Conservation (phyloP, 2,113 vertebrate species). For the Crypturellus undulatus region DNA sequence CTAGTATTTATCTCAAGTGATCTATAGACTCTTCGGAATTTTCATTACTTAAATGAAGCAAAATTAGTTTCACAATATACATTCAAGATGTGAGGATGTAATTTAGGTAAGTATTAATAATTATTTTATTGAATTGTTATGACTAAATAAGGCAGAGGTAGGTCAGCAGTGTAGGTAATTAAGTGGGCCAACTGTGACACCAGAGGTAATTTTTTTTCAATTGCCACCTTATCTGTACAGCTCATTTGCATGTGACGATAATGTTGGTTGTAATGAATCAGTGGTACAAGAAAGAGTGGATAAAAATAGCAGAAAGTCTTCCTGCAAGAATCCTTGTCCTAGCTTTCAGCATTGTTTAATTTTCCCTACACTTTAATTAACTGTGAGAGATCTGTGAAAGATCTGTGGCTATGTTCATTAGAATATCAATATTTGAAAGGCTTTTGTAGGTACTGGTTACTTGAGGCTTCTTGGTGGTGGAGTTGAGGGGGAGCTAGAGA, state of each 20-base stretch:
- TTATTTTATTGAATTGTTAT: constrained; percentile 60
- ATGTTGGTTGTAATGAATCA: constrained; percentile 48
- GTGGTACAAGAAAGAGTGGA: not conserved
- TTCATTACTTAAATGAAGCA: constrained; percentile 44
- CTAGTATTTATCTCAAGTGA: constrained; percentile 52
- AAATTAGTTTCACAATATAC: constrained; percentile 53
- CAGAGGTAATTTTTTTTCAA: constrained; percentile 58
- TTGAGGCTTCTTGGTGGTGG: not conserved
- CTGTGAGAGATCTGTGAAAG: not conserved
- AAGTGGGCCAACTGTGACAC: constrained; percentile 37
- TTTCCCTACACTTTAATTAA: constrained; percentile 23
- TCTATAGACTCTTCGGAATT: constrained; percentile 47
- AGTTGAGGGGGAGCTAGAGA: not conserved
- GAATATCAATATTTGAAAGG: constrained; percentile 9
- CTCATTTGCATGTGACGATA: constrained; percentile 49
- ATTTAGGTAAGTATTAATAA: constrained; percentile 65
- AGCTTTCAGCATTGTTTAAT: constrained; percentile 22
- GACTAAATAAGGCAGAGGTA: constrained; percentile 47
- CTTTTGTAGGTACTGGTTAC: not conserved
- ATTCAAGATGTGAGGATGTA: constrained; percentile 53
- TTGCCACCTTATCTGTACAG: constrained; percentile 42
- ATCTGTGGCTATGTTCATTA: not conserved
- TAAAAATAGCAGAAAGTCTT: constrained; percentile 54
- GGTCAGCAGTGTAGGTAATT: constrained; percentile 26
- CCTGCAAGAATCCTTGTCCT: constrained; percentile 10